Base-by-base conservation (phyloP, 2,797 vertebrate genomes). In the Schizothorax lantsangensis region DNA sequence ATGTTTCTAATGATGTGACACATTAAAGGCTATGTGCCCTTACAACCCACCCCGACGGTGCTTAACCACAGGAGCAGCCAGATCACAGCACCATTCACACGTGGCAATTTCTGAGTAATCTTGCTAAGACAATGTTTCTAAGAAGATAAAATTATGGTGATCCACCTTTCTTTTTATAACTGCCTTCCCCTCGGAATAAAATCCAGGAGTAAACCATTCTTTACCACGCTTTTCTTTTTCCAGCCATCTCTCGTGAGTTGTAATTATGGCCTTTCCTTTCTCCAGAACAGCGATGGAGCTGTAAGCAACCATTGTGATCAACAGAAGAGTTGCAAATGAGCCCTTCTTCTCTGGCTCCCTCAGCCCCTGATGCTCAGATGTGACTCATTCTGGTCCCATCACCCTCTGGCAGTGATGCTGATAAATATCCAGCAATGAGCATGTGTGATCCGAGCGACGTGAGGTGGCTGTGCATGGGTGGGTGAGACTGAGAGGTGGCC, bases 231-330 rank as follows among this genome's bases (percentile, higher is more conserved):
- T 83, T 68, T 69, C 38, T 49, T 88, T 52, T 68, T 52, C 66
- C 82, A 78, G 45, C 84, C 79, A 52, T 87, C 83, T 90, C 78
- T 86, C 15, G 59, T 78, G 75, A 57, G 75, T 54, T 49, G 47
- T 89, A 89, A 90, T 84, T 79, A 79, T 40, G 21, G 73, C 85
- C 79, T 82, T 89, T 88, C 71, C 68, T 83, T 47, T 74, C 54
- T 64, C 36, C 36, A 69, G 36, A 81, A 64, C 68, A 71, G n/a
- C 14, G 30, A 72, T 80, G 72, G 11, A 75, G 33, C 49, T 84
- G 36, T 49, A 83, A 82, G 79, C 68, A 26, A 62, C 69, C 62
- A 49, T 82, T 86, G 73, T 81, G 75, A 87, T 83, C 75, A 78
- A 59, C 54, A 26, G 57, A 78, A 54, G 26, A 74, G 62, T 54